Evolutionary conservation across 2,888 invertebrate genomes (phyloP), one percentile per base, ranked within the genome.

Genomic region (Agrochola lota): DNA sequence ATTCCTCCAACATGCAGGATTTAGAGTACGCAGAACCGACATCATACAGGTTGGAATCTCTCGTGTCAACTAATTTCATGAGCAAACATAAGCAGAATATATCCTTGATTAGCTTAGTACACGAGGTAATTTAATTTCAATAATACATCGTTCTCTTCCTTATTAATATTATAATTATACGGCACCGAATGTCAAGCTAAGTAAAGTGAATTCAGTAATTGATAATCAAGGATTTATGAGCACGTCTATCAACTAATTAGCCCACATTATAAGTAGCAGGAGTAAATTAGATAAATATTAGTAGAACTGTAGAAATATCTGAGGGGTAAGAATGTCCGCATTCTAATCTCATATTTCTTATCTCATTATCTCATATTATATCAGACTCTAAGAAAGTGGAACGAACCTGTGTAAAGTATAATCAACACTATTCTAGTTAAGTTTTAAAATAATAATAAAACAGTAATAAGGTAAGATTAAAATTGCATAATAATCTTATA

Each of bases 181-280:
- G 40, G n/a, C 49, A 30, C 20, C 49, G 40, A 77, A 62, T 63
- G 20, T 72, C 57, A 35, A 59, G 46, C 52, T 11, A 60, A 52
- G n/a, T 69, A 0, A 46, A 81, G 57, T 79, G 49, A 66, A 66
- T 60, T 60, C 59, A 17, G 52, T 59, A 80, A 81, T 76, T 76
- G 35, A 70, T 64, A 59, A 78, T 77, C 55, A 77, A 82, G 26
- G 23, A 82, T 80, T 76, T n/a, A 76, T 52, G 40, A 8, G 12
- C 5, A 8, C 11, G 30, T 43, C 12, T 62, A 55, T 60, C 23
- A 40, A 66, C 15, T 74, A 74, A 59, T 76, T 64, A 52, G 49
- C 49, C 4, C 15, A 26, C 46, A 20, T 66, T 17, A 17, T n/a
- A 9, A 3, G 20, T 20, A 26, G 26, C 7, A 46, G 66, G 11